Conservation (phyloP, 2,888 invertebrate genomes). For the Nomada flava region DNA sequence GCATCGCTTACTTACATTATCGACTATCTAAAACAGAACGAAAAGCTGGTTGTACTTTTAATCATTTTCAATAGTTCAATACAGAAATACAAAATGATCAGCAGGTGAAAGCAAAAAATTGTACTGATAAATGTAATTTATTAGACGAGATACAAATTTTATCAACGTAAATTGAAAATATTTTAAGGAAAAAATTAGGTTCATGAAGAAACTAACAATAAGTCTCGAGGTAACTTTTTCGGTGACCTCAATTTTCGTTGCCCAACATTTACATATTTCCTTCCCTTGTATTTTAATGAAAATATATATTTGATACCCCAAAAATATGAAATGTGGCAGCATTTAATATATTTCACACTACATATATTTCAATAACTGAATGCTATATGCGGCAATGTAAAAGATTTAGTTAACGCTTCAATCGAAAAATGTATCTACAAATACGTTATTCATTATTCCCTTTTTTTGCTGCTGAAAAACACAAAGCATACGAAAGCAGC, state of each 20-base stretch:
- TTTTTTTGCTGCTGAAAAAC: too few species aligned
- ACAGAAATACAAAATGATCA: slow-evolving; percentile 2
- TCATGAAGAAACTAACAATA: slow-evolving; percentile 2
- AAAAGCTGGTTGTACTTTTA: not conserved
- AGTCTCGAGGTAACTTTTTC: slow-evolving; percentile 13
- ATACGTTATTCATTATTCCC: too few species aligned
- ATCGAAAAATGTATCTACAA: too few species aligned
- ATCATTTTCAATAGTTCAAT: not conserved
- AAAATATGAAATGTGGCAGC: not conserved
- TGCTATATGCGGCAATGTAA: too few species aligned
- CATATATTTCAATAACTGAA: not conserved
- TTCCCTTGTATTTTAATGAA: not conserved
- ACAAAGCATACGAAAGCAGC: too few species aligned
- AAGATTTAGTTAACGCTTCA: too few species aligned
- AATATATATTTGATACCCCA: not conserved
- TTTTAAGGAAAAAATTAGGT: slow-evolving; percentile 12
- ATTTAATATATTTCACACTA: not conserved
- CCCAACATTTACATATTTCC: not conserved
- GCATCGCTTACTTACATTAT: not conserved
- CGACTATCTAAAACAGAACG: not conserved
- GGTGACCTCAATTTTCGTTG: not conserved
- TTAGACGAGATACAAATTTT: not conserved
- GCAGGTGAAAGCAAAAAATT: not conserved
- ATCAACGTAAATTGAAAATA: slow-evolving; percentile 9
- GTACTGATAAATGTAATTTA: not conserved